Percentiles rank a stretch among this genome's conserved stretches.
These are phyloP conservation scores for Fregata magnificens DNA, from an alignment of 2,113 vertebrate genomes.

Conservation along the genomic window DNA sequence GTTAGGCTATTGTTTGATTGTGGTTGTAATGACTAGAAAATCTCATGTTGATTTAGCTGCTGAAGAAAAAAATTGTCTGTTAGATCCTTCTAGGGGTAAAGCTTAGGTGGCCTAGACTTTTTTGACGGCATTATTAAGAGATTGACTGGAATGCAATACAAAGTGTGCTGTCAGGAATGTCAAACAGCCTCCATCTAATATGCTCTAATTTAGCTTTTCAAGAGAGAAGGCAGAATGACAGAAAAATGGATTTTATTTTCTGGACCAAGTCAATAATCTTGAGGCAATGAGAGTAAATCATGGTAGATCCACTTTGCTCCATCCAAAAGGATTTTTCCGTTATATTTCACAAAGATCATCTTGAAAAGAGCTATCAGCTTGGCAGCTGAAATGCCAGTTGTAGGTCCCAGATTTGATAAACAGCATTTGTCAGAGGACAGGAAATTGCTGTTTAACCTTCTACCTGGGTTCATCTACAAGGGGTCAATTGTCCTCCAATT, in stretches of 20 bases:
- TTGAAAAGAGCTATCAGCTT: neutral
- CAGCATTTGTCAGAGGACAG: neutral
- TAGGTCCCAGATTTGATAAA: slow-evolving; percentile 8
- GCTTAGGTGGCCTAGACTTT: neutral
- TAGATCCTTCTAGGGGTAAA: neutral
- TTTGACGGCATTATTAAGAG: neutral
- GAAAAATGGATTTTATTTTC: slow-evolving; percentile 26
- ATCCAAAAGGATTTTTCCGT: neutral
- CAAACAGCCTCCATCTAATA: neutral
- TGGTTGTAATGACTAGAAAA: neutral
- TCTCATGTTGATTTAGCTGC: neutral
- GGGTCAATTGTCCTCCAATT: neutral
- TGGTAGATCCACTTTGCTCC: neutral
- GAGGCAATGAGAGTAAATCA: neutral
- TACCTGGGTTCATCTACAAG: neutral
- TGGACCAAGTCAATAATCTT: neutral
- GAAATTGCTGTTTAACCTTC: slow-evolving; percentile 20
- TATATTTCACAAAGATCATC: neutral
- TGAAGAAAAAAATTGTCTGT: neutral
- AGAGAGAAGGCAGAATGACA: neutral
- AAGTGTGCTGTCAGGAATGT: neutral
- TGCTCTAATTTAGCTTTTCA: neutral
- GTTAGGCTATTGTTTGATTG: neutral
- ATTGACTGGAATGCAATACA: neutral
- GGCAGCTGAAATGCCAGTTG: neutral